Evolutionary conservation across 2,888 invertebrate species (phyloP).

Genomic region (Hyalella azteca): DNA sequence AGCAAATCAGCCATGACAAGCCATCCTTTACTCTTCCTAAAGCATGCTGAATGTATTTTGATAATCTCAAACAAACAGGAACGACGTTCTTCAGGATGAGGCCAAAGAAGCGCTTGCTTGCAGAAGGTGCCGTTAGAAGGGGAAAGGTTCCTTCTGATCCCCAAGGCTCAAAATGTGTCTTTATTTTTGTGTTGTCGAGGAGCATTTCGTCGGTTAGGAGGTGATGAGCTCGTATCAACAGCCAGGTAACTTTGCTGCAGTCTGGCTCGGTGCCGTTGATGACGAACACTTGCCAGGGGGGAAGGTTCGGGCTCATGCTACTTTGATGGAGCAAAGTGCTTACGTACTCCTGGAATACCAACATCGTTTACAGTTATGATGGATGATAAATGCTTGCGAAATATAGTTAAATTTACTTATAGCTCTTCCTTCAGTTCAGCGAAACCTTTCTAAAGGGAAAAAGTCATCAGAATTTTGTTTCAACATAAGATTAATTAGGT

Average conservation of each 20-base stretch:
- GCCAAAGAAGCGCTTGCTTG: conserved; percentile 25
- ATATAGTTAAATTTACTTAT: no score
- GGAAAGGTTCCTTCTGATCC: conserved; percentile 41
- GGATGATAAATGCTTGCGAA: no score
- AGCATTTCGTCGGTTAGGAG: conserved; percentile 39
- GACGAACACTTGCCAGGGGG: conserved; percentile 52
- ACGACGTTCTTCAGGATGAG: background rate
- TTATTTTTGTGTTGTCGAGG: conserved; percentile 30
- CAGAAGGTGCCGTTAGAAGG: conserved; percentile 47
- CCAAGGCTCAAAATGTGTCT: conserved; percentile 48
- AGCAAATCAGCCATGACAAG: no score
- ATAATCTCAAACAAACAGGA: background rate
- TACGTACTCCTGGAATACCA: conserved; percentile 48
- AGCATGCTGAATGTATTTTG: no score
- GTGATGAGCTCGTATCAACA: conserved; percentile 50
- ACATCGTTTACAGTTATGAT: no score
- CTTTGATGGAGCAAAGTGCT: conserved; percentile 48
- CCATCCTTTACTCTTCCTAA: no score
- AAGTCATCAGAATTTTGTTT: no score
- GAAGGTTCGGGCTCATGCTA: conserved; percentile 28
- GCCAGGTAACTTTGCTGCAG: conserved; percentile 44
- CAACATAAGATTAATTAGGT: no score
- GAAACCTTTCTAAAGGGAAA: no score
- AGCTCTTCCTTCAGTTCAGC: no score
- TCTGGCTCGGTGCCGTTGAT: conserved; percentile 42